Evolutionary conservation across 2,888 invertebrate species (phyloP).

Genomic region (Argyra leucocephala): DNA sequence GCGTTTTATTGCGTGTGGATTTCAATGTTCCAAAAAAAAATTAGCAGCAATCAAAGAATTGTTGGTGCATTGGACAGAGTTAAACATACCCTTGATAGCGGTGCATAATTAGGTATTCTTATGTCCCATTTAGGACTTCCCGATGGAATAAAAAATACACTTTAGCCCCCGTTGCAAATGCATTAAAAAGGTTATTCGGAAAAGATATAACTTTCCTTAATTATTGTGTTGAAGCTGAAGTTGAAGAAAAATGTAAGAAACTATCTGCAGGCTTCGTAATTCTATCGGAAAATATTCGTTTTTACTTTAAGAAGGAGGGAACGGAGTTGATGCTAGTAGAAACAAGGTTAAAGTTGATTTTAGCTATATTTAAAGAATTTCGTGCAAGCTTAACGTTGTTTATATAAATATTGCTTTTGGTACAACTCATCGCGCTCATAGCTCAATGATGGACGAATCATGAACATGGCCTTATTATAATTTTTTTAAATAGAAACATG

Average conservation of each 20-base stretch:
- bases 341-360: constrained; percentile 87
- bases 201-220: constrained; percentile 65
- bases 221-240: no score
- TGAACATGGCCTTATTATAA: no score
- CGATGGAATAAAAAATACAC: constrained; percentile 92
- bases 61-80: constrained; percentile 89
- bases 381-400: constrained; percentile 79
- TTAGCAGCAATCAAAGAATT: no score
- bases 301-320: constrained; percentile 98
- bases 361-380: constrained; percentile 69
- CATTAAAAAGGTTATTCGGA: constrained; percentile 67
- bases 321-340: constrained; percentile 84
- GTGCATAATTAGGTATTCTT: constrained; percentile 84
- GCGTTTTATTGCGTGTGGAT: no score
- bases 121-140: constrained; percentile 98
- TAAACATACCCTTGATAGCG: constrained; percentile 84
- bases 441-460: no score
- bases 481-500: no score
- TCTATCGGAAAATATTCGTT: constrained; percentile 89
- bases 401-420: no score
- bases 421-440: no score
- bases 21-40: no score
- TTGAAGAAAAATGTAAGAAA: constrained; percentile 81
- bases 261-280: constrained; percentile 82
- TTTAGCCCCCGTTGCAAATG: constrained; percentile 83